Evolutionary conservation across 2,113 vertebrate species (phyloP).

Genomic region (Epinephelus lanceolatus): DNA sequence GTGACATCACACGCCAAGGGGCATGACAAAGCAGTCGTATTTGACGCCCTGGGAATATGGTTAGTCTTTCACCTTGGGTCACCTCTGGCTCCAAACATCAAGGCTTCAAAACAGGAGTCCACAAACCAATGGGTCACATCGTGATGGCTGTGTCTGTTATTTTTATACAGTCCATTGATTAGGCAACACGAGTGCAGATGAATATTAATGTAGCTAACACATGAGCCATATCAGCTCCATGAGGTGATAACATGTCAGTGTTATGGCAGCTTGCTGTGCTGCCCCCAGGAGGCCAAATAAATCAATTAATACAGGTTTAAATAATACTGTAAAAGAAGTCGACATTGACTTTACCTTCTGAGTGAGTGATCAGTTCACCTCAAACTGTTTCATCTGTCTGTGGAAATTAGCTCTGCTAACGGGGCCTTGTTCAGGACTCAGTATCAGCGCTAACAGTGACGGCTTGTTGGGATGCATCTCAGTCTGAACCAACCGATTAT

Average conservation of each 20-base stretch:
- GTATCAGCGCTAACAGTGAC: slow-evolving; percentile 17
- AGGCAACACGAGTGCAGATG: too few species aligned
- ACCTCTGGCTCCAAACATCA: too few species aligned
- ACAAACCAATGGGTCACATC: too few species aligned
- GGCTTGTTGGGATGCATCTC: slow-evolving; percentile 47
- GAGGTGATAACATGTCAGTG: not conserved
- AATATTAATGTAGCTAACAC: not conserved
- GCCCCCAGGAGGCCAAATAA: not conserved
- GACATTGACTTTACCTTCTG: not conserved
- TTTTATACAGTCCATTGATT: too few species aligned
- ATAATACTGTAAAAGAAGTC: not conserved
- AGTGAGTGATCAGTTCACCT: slow-evolving; percentile 4
- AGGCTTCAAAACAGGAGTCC: too few species aligned
- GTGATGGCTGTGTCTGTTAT: too few species aligned
- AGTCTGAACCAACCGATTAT: slow-evolving; percentile 49
- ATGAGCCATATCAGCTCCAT: not conserved
- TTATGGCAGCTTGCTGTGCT: not conserved
- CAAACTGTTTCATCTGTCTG: slow-evolving; percentile 17
- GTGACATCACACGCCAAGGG: too few species aligned
- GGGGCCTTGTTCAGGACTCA: not conserved
- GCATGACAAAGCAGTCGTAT: too few species aligned
- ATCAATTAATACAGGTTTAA: not conserved
- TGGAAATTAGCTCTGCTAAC: slow-evolving; percentile 11
- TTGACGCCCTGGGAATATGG: too few species aligned
- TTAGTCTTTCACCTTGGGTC: too few species aligned